Evolutionary conservation across 2,888 invertebrate genomes (phyloP).

Genomic region (Tinea trinotella): DNA sequence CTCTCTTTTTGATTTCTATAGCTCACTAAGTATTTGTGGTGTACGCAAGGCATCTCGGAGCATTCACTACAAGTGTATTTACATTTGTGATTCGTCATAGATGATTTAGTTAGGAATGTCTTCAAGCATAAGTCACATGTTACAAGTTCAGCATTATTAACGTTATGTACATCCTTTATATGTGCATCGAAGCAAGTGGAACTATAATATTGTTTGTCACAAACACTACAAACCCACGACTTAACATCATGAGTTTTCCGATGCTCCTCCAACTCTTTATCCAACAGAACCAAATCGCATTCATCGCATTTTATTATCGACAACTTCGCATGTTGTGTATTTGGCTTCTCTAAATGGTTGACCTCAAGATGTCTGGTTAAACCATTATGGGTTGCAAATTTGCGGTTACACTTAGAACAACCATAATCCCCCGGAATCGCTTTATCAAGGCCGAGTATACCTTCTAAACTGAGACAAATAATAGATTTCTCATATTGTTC

Average conservation of each 20-base stretch:
- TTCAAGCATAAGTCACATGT: constrained; percentile 11
- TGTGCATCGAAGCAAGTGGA: neutral
- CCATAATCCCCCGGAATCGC: neutral
- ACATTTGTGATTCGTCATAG: neutral
- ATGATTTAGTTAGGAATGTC: neutral
- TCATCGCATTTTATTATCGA: neutral
- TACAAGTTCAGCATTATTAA: neutral
- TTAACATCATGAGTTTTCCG: neutral
- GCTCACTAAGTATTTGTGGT: constrained; percentile 10
- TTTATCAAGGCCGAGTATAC: neutral
- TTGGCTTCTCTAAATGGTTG: neutral
- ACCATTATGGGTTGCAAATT: neutral
- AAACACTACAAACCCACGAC: neutral
- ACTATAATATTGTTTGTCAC: neutral
- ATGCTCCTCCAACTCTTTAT: constrained; percentile 9
- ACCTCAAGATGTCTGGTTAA: neutral
- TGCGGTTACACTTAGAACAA: neutral
- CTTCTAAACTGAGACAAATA: constrained; percentile 6
- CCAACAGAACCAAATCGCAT: neutral
- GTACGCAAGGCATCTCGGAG: constrained; percentile 5
- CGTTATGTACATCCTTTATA: neutral
- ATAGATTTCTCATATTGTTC: constrained; percentile 11
- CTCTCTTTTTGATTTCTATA: constrained; percentile 10
- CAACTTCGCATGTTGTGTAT: neutral
- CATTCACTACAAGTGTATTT: constrained; percentile 11